These are phyloP conservation scores for Aspidiotus rigidus DNA, from an alignment of 2,888 invertebrate species.

Conservation along the genomic window DNA sequence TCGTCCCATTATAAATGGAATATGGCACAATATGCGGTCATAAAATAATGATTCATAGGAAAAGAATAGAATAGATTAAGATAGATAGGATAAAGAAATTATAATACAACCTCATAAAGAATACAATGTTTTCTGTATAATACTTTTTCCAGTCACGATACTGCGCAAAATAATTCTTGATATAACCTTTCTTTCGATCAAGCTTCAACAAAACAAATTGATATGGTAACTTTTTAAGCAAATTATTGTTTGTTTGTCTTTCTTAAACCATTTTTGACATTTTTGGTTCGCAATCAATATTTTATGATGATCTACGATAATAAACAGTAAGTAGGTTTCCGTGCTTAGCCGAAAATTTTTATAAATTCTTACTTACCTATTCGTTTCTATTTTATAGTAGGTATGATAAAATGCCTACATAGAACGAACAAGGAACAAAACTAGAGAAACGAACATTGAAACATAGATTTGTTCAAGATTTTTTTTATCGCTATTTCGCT, in stretches of 20 bases:
- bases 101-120: constrained; percentile 14
- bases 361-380: background rate
- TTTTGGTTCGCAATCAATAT: background rate
- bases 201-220: constrained; percentile 22
- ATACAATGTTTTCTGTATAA: constrained; percentile 5
- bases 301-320: background rate
- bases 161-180: constrained; percentile 26
- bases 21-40: no score
- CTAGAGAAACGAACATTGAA: no score
- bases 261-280: background rate
- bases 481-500: no score
- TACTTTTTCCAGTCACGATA: constrained; percentile 17
- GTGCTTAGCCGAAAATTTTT: background rate
- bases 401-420: no score
- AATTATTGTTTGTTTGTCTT: background rate
- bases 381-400: no score
- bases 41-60: no score
- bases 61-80: background rate
- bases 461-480: no score
- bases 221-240: constrained; percentile 31
- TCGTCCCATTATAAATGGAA: no score
- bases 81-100: constrained; percentile 8
- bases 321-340: background rate
- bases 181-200: constrained; percentile 16
- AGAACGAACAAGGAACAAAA: no score